These are phyloP conservation scores for Chymomyza fuscimana DNA, from an alignment of 2,888 invertebrate genomes.

Conservation along the genomic window DNA sequence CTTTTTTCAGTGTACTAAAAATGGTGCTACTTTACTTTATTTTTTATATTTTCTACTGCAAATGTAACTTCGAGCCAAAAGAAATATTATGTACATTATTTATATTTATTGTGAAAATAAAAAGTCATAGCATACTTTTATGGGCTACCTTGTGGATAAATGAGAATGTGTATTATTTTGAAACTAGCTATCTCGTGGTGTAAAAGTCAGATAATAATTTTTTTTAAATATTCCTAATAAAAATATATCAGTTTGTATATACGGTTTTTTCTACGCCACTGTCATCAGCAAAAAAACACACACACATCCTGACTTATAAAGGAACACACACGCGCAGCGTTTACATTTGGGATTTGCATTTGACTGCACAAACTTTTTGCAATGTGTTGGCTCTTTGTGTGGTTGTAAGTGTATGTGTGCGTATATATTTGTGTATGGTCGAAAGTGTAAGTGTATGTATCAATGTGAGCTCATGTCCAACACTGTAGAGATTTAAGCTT, in stretches of 20 bases:
- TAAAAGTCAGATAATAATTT: slow-evolving; percentile 19
- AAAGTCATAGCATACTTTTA: too few relatives aligned
- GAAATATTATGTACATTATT: too few relatives aligned
- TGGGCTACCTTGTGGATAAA: too few relatives aligned
- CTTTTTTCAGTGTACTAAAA: too few relatives aligned
- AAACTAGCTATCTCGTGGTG: slow-evolving; percentile 24
- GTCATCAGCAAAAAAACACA: background rate
- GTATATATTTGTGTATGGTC: background rate
- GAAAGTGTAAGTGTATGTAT: slow-evolving; percentile 19
- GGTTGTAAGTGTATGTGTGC: background rate
- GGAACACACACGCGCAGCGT: slow-evolving; percentile 42
- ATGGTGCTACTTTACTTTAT: too few relatives aligned
- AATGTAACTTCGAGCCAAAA: too few relatives aligned
- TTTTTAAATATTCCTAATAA: slow-evolving; percentile 16
- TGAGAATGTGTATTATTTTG: slow-evolving; percentile 24
- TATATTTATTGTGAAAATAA: too few relatives aligned
- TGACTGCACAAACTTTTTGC: slow-evolving; percentile 46
- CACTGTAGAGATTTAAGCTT: slow-evolving; percentile 66
- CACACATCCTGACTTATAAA: background rate
- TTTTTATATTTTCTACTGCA: too few relatives aligned
- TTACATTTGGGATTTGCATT: slow-evolving; percentile 73
- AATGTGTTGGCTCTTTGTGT: slow-evolving; percentile 6
- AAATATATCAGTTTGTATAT: background rate
- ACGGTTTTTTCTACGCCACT: slow-evolving; percentile 1
- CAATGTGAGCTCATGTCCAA: slow-evolving; percentile 13